These are phyloP conservation scores for Thera obeliscata DNA, from an alignment of 2,888 invertebrate species.

Conservation along the genomic window DNA sequence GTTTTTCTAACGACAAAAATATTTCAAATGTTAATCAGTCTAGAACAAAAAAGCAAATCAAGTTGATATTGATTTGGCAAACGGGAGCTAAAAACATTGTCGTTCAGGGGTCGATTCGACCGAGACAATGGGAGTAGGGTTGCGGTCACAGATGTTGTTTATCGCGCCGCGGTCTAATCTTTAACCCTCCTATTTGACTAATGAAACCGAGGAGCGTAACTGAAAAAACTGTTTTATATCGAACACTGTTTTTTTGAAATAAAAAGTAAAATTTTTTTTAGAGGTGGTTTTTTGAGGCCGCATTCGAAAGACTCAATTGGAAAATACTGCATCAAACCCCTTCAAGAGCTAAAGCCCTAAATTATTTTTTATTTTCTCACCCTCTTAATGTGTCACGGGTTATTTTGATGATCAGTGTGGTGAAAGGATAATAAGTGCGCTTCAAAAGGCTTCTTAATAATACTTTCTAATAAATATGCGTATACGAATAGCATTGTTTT, in stretches of 20 bases:
- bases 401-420: no score
- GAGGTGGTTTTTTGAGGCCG: no score
- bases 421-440: no score
- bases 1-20: not conserved
- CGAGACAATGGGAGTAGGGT: slow-evolving; percentile 59
- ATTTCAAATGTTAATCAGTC: not conserved
- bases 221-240: slow-evolving; percentile 17
- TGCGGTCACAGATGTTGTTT: slow-evolving; percentile 80
- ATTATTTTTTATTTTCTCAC: no score
- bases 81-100: slow-evolving; percentile 54
- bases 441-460: no score
- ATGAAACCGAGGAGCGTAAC: slow-evolving; percentile 29
- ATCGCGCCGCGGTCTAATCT: slow-evolving; percentile 67
- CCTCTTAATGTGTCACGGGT: no score
- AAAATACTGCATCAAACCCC: no score
- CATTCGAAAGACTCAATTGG: no score
- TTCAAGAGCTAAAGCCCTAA: no score
- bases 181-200: slow-evolving; percentile 52
- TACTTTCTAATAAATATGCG: no score
- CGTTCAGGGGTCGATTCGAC: slow-evolving; percentile 54
- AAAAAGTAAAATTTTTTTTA: no score
- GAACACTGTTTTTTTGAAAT: not conserved
- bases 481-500: no score
- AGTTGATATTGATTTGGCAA: slow-evolving; percentile 45
- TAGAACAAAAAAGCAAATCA: slow-evolving; percentile 21